Evolutionary conservation across 2,888 invertebrate species (phyloP), one percentile per base, ranked within the genome.

Genomic region (Oxycera nigricornis): DNA sequence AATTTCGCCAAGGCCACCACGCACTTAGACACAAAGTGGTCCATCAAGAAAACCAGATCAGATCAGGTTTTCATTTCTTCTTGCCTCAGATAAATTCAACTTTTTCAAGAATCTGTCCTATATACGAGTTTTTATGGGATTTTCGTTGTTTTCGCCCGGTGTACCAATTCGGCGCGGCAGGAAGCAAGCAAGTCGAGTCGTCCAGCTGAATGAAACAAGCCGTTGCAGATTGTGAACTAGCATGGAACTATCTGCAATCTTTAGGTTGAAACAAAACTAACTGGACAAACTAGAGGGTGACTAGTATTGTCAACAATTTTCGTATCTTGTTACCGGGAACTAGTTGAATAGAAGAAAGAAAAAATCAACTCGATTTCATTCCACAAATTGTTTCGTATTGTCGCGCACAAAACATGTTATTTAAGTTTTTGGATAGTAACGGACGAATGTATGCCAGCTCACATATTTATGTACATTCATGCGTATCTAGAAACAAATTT

Each of bases 51-150:
- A 70, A 70, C 70, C 70, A 55, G 70, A 55, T 31, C 52, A 52
- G 70, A 70, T 70, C 70, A 52, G 31, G 52, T 70, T 70, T 70
- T 41, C 65, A 65, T 39, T 65, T 65, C 65, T 70, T 55, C 70
- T 52, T 17, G 24, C 39, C 46, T 67, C n/a, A 39, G 41, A 67
- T 46, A 67, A 22, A 24, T 41, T 11, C 11, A 11, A 20, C 22
- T 41, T 62, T 67, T 68, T 26, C 20, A 35, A 70, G 52, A 70
- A 70, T 31, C 30, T 70, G 70, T 52, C 70, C 55, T 55, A 70
- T 55, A 70, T 70, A 11, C 52, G 55, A 41, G 30, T 28, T 28
- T 30, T 30, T 59, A 30, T 22, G 14, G 30, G 30, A 22, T n/a
- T 28, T 24, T 11, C n/a, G 30, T 59, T 59, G 28, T 59, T 6